Evolutionary conservation across 37 sponge, comb jelly and placozoan species (phyloP), one percentile per base, ranked within the genome.

Genomic region (Mnemiopsis leidyi): DNA sequence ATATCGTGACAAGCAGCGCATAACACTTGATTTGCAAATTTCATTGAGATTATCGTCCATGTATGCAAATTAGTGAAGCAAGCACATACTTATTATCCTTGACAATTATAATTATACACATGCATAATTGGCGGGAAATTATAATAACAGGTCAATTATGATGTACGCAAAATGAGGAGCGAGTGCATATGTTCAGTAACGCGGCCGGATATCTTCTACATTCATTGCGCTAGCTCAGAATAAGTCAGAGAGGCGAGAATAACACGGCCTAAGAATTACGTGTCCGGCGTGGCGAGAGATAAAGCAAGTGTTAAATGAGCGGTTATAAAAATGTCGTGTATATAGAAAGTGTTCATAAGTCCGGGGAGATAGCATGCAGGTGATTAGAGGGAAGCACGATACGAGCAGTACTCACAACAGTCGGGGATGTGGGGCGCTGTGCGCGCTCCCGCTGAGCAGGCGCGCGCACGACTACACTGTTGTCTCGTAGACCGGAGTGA

Each of bases 381-480:
- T 48, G 13, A 48, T 48, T 48, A 48, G 61, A 48, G 13, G 61
- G 61, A 48, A 48, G 61, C 61, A 48, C 61, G 61, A 48, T 48
- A 48, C 61, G 61, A 48, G 61, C 61, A 48, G 13, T 48, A 48
- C 61, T 48, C 61, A 48, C 61, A 13, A 18, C 13, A 48, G 61
- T 48, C 61, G 61, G 61, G 61, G 61, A n/a, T 48, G 61, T 13
- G 61, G 9, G 61, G 61, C 61, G 61, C 61, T 5, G 61, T n/a
- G n/a, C n/a, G n/a, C n/a, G n/a, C n/a, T n/a, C 61, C 61, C 61
- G 61, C 9, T 5, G 61, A 48, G 61, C 13, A 13, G 61, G 61
- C 61, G 13, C 61, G 61, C 61, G 61, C 79, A 20, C 79, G 29
- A 77, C 32, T 32, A 77, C 79, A 77, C 79, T 1, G 79, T 77